Conservation (phyloP, 2,113 vertebrate genomes). For the Rhynchopsitta pachyrhyncha region DNA sequence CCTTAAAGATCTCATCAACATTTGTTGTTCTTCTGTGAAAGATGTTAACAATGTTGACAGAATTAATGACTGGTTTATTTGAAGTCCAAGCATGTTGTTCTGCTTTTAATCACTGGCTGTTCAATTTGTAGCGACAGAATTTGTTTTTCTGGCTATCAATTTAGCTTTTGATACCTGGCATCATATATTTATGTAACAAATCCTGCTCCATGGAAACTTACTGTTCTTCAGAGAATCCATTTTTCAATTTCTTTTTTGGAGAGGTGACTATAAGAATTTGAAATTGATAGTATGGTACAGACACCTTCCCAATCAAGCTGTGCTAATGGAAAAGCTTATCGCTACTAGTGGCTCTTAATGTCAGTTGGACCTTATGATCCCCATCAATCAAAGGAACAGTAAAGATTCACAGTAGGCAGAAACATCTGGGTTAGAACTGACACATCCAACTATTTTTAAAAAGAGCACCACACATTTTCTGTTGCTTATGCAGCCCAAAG, state of each 20-base stretch:
- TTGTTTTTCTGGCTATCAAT: neutral
- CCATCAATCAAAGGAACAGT: neutral
- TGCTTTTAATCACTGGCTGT: neutral
- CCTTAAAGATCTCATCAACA: conserved; percentile 42
- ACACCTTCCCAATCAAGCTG: neutral
- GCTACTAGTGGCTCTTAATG: neutral
- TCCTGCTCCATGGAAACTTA: neutral
- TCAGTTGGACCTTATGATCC: neutral
- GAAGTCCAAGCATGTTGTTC: neutral
- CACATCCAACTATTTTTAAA: neutral
- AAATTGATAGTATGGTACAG: neutral
- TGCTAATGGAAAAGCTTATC: neutral
- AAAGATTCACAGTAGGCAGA: neutral
- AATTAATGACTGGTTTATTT: neutral
- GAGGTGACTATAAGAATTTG: neutral
- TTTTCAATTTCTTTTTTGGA: neutral
- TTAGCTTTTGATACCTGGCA: neutral
- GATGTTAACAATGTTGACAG: neutral
- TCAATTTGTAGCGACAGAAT: neutral
- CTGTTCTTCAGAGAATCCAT: neutral
- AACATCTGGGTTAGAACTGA: neutral
- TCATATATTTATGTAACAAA: neutral
- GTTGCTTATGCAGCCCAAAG: neutral
- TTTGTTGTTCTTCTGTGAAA: conserved; percentile 30
- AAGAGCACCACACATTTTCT: neutral